Evolutionary conservation across 2,113 vertebrate genomes (phyloP).

Genomic region (Centropus unirufus): DNA sequence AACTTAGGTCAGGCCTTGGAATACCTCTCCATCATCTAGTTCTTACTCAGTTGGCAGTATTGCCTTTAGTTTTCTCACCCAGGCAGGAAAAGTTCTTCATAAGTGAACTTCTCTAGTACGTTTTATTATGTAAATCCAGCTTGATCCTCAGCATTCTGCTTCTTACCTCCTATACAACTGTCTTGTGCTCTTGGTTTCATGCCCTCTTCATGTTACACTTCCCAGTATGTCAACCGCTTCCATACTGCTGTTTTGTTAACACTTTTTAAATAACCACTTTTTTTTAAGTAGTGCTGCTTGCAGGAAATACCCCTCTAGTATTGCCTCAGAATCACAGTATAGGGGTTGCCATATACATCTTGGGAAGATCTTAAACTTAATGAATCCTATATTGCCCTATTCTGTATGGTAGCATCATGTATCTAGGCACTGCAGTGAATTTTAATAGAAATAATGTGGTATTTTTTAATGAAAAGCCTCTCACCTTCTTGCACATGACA

Average conservation of each 20-base stretch:
- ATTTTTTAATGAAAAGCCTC: not conserved
- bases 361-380: not conserved
- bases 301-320: not conserved
- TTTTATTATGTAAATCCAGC: not conserved
- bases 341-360: not conserved
- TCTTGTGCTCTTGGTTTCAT: not conserved
- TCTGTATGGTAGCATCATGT: not conserved
- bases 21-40: not conserved
- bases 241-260: not conserved
- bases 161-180: not conserved
- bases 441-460: not conserved
- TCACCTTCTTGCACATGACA: not conserved
- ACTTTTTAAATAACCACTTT: not conserved
- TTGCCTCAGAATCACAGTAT: not conserved
- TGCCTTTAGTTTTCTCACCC: conserved; percentile 11
- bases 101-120: not conserved
- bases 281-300: not conserved
- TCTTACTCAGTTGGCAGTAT: not conserved
- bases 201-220: not conserved
- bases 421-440: not conserved
- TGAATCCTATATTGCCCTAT: not conserved
- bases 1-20: not conserved
- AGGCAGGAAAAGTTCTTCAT: not conserved
- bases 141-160: not conserved
- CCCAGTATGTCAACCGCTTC: not conserved